phyloP scores from a whole-genome alignment of 2,797 vertebrate genomes.

The Rhinogobio ventralis region DNA sequence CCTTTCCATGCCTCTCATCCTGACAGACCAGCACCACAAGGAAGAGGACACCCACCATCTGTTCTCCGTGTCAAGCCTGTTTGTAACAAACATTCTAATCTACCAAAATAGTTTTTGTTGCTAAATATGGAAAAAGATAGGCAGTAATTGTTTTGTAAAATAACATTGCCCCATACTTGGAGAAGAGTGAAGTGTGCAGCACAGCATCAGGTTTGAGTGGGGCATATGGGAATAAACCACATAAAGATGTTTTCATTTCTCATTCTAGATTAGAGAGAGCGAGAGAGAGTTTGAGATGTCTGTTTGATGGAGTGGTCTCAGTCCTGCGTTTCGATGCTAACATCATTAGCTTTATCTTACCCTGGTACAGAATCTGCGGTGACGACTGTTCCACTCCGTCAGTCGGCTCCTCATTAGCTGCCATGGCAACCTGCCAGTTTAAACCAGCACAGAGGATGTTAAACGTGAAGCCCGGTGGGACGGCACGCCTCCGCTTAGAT shows the following conservation, averaged over 20 bases:
- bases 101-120: not conserved
- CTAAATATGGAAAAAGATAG: not conserved
- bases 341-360: conserved; percentile 66
- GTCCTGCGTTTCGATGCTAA: conserved; percentile 7
- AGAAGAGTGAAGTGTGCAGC: not conserved
- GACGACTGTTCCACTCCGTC: conserved; percentile 65
- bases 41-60: too few relatives aligned
- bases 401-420: conserved; percentile 73
- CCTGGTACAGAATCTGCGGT: conserved; percentile 71
- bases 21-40: too few relatives aligned
- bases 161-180: not conserved
- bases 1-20: too few relatives aligned
- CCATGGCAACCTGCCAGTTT: conserved; percentile 69
- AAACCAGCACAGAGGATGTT: conserved; percentile 55
- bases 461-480: conserved; percentile 61
- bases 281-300: conserved; percentile 51
- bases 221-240: conserved; percentile 6
- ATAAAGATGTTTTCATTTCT: conserved; percentile 32
- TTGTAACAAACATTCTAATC: not conserved
- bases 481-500: conserved; percentile 60
- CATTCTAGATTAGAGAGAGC: conserved; percentile 11
- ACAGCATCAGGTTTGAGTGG: not conserved
- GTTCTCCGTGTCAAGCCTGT: too few relatives aligned
- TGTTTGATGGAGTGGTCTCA: conserved; percentile 49
- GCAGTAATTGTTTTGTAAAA: not conserved